Base-by-base conservation (phyloP, 2,888 invertebrate genomes). In the Dicyrtomina minuta region DNA sequence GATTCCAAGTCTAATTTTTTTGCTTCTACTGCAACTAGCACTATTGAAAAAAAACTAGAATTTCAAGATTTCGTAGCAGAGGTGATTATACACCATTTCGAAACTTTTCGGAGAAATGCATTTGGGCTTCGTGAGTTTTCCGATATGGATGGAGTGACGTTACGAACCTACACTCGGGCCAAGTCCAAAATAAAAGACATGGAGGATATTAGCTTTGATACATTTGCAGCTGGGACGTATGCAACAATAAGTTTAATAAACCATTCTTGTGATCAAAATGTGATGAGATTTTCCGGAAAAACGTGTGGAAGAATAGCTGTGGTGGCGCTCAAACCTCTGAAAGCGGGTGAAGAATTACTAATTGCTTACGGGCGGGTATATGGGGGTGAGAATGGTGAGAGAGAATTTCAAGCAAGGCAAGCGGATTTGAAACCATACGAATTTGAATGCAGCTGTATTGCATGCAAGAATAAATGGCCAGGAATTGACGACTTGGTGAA, bases 201-300 rank as follows among this genome's bases (percentile, higher is more conserved):
- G n/a, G n/a, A n/a, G n/a, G n/a, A n/a, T n/a, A n/a, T n/a, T n/a
- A n/a, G n/a, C n/a, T n/a, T n/a, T n/a, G n/a, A n/a, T n/a, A n/a
- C n/a, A 12, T 56, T 56, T 27, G 56, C 56, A 3, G 15, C 33
- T 15, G 56, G 56, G 5, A 27, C 39, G 3, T 56, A 33, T 51
- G 20, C 62, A 1, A 49, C 62, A 6, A 51, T 17, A n/a, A 49
- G 49, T 49, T 20, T 62, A 10, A 15, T 62, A 2, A 49, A 27
- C 20, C 62, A 62, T 27, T 49, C 49, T 5, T 62, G 62, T n/a
- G 62, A 62, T 46, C 44, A 46, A 0, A 62, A 62, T 62, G 26
- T 33, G 17, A 49, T 62, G 49, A 6, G 43, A 12, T 49, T 46
- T n/a, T 44, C 49, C n/a, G 33, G 44, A 4, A 3, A 22, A 2